phyloP scores from a whole-genome alignment of 2,113 vertebrate species.

The Lontra canadensis region DNA sequence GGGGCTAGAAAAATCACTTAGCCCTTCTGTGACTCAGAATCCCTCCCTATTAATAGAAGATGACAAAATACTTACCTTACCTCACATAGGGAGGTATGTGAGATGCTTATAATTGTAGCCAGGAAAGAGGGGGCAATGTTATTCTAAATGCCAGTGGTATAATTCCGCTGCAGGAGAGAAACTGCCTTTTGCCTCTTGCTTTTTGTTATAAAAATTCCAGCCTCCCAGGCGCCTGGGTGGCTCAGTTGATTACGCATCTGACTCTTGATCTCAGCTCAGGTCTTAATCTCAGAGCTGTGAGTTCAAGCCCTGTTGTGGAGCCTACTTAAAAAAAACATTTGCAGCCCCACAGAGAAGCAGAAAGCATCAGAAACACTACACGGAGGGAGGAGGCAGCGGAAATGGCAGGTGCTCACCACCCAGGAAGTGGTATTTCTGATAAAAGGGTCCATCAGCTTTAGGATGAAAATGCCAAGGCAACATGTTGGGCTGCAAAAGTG shows the following conservation, averaged over 20 bases:
- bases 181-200: neutral
- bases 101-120: conserved; percentile 26
- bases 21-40: conserved; percentile 68
- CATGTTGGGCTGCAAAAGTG: neutral
- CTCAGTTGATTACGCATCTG: neutral
- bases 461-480: neutral
- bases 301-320: neutral
- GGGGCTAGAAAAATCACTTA: conserved; percentile 38
- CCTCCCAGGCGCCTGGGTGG: neutral
- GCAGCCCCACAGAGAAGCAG: conserved; percentile 7
- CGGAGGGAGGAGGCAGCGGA: neutral
- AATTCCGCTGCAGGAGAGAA: neutral
- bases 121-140: conserved; percentile 19
- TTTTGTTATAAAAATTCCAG: conserved; percentile 41
- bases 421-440: conserved; percentile 8
- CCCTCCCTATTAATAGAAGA: conserved; percentile 69
- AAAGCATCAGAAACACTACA: neutral
- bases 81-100: conserved; percentile 51
- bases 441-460: neutral
- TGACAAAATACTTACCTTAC: conserved; percentile 63
- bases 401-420: neutral
- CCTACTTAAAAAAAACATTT: neutral
- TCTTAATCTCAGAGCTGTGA: neutral
- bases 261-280: neutral
- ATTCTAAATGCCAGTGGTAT: conserved; percentile 53